A percentile compares a stretch with the other conserved stretches of the same genome.
Evolutionary conservation across 2,797 vertebrate species (phyloP).

Genomic region (Hippocampus kuda): DNA sequence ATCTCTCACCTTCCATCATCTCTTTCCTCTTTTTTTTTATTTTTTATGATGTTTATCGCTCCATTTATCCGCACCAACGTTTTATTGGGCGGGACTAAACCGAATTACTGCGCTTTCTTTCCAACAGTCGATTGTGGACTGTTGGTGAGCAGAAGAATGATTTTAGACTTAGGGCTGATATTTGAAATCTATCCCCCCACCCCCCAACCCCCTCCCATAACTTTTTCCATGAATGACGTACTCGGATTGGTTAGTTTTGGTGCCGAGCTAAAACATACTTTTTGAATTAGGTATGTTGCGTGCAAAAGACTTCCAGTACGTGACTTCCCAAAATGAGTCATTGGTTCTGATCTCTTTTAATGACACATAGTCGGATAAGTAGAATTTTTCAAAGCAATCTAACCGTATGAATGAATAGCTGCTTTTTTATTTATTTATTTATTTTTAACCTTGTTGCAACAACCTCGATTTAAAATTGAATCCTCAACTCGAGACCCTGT

Average conservation of each 20-base stretch:
- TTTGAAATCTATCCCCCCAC: slow-evolving; percentile 51
- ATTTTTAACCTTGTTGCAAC: no score
- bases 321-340: no score
- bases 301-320: no score
- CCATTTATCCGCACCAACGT: slow-evolving; percentile 9
- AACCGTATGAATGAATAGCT: no score
- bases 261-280: background rate
- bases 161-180: slow-evolving; percentile 47
- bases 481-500: no score
- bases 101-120: slow-evolving; percentile 10
- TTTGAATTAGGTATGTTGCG: no score
- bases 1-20: background rate
- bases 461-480: no score
- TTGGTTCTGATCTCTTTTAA: no score
- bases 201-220: slow-evolving; percentile 37
- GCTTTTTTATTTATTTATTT: no score
- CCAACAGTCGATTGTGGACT: slow-evolving; percentile 46
- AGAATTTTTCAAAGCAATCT: no score
- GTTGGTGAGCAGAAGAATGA: slow-evolving; percentile 33
- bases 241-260: slow-evolving; percentile 21
- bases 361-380: no score
- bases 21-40: slow-evolving; percentile 5
- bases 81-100: background rate
- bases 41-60: slow-evolving; percentile 19
- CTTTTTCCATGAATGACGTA: slow-evolving; percentile 33